phyloP scores from a whole-genome alignment of 2,797 vertebrate genomes.

The Lindbergichthys nudifrons region DNA sequence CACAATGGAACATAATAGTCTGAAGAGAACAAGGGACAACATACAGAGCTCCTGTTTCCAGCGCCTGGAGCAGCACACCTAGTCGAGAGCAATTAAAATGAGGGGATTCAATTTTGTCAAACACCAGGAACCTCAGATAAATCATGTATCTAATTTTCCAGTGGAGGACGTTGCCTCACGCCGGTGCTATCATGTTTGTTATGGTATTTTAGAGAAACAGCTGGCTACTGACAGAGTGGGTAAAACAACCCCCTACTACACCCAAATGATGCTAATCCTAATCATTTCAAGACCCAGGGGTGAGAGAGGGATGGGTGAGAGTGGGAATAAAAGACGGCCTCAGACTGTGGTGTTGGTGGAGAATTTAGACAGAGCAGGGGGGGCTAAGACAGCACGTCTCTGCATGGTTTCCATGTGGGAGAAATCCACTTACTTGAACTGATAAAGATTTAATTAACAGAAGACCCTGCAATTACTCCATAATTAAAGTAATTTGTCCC shows the following conservation, averaged over 20 bases:
- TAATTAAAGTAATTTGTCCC: slow-evolving; percentile 99
- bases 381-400: slow-evolving; percentile 63
- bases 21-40: slow-evolving; percentile 74
- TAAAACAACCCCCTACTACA: slow-evolving; percentile 64
- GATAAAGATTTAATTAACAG: slow-evolving; percentile 99
- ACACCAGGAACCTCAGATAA: slow-evolving; percentile 87
- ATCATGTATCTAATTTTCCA: slow-evolving; percentile 85
- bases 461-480: slow-evolving; percentile 95
- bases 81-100: slow-evolving; percentile 87
- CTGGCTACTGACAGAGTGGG: slow-evolving; percentile 75
- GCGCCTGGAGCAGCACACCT: slow-evolving; percentile 83
- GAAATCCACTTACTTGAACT: slow-evolving; percentile 98
- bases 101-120: slow-evolving; percentile 88
- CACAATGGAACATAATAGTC: slow-evolving; percentile 80
- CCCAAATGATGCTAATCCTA: slow-evolving; percentile 76
- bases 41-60: slow-evolving; percentile 74
- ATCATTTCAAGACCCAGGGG: slow-evolving; percentile 68
- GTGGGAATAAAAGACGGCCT: slow-evolving; percentile 57
- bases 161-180: slow-evolving; percentile 75
- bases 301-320: slow-evolving; percentile 47
- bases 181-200: slow-evolving; percentile 79
- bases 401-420: slow-evolving; percentile 91
- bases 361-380: slow-evolving; percentile 52
- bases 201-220: slow-evolving; percentile 81
- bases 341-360: slow-evolving; percentile 43